Evolutionary conservation across 2,113 vertebrate species (phyloP), one percentile per base, ranked within the genome.

Genomic region (Phylloscopus whistleri): DNA sequence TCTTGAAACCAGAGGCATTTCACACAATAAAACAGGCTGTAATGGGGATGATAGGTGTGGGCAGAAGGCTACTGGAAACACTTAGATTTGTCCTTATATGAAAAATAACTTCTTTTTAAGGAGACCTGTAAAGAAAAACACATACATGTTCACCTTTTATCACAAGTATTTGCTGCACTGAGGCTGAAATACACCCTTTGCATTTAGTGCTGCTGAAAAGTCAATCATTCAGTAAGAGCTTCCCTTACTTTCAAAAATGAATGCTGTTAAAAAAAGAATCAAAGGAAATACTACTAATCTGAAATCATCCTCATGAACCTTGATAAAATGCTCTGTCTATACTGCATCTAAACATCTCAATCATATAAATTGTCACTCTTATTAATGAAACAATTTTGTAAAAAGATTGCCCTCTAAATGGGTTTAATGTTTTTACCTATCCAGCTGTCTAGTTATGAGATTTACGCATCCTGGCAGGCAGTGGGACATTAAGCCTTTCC

Each of bases 1-100:
- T 77, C 95, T 97, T 96, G 96, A 98, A 98, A 98, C 98, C 97
- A 95, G 97, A 98, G 97, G 98, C 98, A 97, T 98, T 98, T 98
- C 97, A 97, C 94, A 98, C 97, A 98, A 97, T 97, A 97, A 97
- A 98, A 93, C 81, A 59, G 28, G 66, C 96, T 95, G 87, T 97
- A 97, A 97, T 97, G 96, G 97, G 93, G 88, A 95, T 5, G 13
- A 87, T 86, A 84, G 90, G 68, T 94, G 92, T 96, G 96, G 87
- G 78, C 84, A 88, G 95, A 87, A 93, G 92, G 92, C 95, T 93
- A 76, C 95, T 96, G 90, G 97, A 96, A 97, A 93, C 95, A 89
- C 96, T 97, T 94, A 56, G 68, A 77, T 97, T 97, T 97, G 90
- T 96, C 92, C 94, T 95, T 94, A 95, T 15, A 58, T 89, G 93